These are phyloP conservation scores for Heterocephalus glaber DNA, from an alignment of 2,113 vertebrate genomes.

Conservation along the genomic window DNA sequence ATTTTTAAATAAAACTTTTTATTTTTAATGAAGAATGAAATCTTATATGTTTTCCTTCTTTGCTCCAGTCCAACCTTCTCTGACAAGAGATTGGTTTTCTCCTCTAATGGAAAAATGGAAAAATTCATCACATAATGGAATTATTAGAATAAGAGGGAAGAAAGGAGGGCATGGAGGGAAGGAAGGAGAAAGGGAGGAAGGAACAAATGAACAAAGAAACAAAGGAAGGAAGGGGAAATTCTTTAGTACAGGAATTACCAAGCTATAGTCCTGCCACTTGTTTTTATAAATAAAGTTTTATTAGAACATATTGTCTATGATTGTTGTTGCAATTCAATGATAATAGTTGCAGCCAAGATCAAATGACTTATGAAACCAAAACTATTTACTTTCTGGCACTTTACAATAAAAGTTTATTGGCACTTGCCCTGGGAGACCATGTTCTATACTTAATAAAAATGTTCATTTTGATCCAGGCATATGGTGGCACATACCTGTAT, in stretches of 20 bases:
- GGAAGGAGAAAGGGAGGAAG: background rate
- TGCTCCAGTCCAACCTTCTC: background rate
- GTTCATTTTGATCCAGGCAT: background rate
- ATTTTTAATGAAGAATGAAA: slow-evolving; percentile 30
- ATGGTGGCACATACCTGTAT: background rate
- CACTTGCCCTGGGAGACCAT: background rate
- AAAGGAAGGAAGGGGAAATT: background rate
- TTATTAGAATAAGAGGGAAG: background rate
- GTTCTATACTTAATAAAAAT: background rate
- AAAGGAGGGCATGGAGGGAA: background rate
- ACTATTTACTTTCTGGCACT: background rate
- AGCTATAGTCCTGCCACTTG: background rate
- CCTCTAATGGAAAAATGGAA: background rate
- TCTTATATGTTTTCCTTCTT: background rate
- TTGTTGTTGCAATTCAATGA: background rate
- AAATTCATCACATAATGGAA: background rate
- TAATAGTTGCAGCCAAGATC: background rate
- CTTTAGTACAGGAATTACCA: background rate
- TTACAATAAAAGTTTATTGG: background rate
- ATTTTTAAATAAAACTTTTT: slow-evolving; percentile 35
- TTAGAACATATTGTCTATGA: background rate
- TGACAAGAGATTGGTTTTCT: background rate
- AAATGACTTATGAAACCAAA: background rate
- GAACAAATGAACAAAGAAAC: background rate
- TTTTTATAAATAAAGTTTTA: slow-evolving; percentile 4